These are phyloP conservation scores for Macroteleia sp. DNA, from an alignment of 2,888 invertebrate species.

Conservation along the genomic window DNA sequence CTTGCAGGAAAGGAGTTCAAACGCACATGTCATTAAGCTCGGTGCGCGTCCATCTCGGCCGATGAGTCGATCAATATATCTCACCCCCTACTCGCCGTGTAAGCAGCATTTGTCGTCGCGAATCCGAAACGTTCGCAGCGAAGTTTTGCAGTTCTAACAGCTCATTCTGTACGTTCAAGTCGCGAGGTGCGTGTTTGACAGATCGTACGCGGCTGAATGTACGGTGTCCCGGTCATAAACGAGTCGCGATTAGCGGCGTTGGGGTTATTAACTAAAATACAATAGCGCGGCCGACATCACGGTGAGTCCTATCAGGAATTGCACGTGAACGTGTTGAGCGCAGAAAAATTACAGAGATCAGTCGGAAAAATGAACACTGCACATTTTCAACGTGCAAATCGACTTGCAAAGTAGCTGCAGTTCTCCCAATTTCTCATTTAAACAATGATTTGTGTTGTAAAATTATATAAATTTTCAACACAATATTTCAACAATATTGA, in stretches of 20 bases:
- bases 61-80: conserved; percentile 57
- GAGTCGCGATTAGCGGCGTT: conserved; percentile 24
- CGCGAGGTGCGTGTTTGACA: conserved; percentile 5
- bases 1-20: conserved; percentile 4
- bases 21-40: conserved; percentile 33
- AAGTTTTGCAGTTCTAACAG: not conserved
- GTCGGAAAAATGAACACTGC: too few relatives aligned
- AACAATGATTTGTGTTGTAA: too few relatives aligned
- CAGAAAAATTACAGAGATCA: too few relatives aligned
- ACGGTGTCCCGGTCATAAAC: conserved; percentile 6
- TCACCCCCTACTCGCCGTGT: conserved; percentile 37
- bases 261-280: conserved; percentile 15
- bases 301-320: conserved; percentile 16
- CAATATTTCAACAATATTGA: too few relatives aligned
- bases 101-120: conserved; percentile 42
- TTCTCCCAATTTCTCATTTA: too few relatives aligned
- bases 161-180: not conserved
- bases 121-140: conserved; percentile 23
- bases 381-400: too few relatives aligned
- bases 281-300: conserved; percentile 30
- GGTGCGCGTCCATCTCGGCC: conserved; percentile 36
- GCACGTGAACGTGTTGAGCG: conserved; percentile 7
- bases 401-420: too few relatives aligned
- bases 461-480: too few relatives aligned
- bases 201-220: conserved; percentile 5